A percentile compares a stretch with the other conserved stretches of the same genome.
These are phyloP conservation scores for Eclectus roratus DNA, from an alignment of 2,113 vertebrate genomes.

Conservation along the genomic window DNA sequence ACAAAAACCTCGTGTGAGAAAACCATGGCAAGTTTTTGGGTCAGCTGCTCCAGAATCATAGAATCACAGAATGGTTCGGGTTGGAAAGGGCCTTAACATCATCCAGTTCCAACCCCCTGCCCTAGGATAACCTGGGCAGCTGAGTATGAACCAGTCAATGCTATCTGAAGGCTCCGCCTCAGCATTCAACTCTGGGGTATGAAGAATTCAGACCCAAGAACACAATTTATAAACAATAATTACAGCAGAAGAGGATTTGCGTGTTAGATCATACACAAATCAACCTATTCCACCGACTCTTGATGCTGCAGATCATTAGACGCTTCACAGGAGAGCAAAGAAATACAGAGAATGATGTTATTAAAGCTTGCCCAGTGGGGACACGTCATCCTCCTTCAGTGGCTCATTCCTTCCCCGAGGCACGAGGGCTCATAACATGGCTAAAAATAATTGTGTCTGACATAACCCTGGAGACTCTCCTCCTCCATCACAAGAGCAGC, in stretches of 20 bases:
- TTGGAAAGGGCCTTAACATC: neutral
- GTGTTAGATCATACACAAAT: neutral
- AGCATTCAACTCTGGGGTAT: neutral
- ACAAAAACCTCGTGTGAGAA: rapidly evolving
- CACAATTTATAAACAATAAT: neutral
- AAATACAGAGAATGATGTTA: conserved; percentile 23
- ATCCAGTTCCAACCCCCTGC: neutral
- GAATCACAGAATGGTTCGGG: neutral
- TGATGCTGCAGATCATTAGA: neutral
- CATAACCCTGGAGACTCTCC: conserved; percentile 41
- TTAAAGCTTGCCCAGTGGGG: conserved; percentile 41
- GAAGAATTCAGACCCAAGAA: neutral
- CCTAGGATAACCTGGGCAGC: neutral
- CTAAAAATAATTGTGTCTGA: conserved; percentile 63
- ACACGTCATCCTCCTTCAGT: conserved; percentile 45
- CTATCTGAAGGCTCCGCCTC: neutral
- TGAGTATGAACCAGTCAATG: neutral
- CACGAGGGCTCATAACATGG: conserved; percentile 8
- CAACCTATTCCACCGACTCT: neutral
- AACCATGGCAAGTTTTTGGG: neutral
- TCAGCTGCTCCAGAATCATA: neutral
- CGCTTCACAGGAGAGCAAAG: neutral
- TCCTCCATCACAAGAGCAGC: conserved; percentile 10
- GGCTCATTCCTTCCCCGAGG: conserved; percentile 44
- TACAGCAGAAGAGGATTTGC: neutral